Evolutionary conservation across 2,888 invertebrate species (phyloP), one percentile per base, ranked within the genome.

Genomic region (Alloscopus bannaensis): DNA sequence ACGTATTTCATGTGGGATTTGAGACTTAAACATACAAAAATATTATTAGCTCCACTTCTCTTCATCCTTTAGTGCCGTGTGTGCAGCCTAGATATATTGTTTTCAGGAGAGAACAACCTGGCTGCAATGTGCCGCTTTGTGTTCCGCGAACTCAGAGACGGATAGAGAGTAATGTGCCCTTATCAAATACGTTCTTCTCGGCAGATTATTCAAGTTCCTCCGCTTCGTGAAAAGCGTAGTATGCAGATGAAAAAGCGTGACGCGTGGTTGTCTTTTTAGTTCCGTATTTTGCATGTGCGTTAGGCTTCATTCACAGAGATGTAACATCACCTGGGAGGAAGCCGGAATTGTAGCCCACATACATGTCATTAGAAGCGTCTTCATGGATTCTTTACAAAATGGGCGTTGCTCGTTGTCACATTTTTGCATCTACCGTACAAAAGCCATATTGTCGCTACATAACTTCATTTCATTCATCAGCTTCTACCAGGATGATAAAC

Each of bases 301-400:
- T n/a, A n/a, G n/a, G n/a, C n/a, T n/a, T n/a, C n/a, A n/a, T n/a
- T n/a, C n/a, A n/a, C n/a, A n/a, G n/a, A n/a, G 50, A 13, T 52
- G 50, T n/a, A 60, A 70, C 16, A 59, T n/a, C 70, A 60, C 69
- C 69, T 69, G 69, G 57, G 69, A 50, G 55, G 55, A 57, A 59
- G 59, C 42, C 69, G 69, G 69, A 69, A 60, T 70, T 40, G 50
- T 50, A 60, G 36, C 70, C 70, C 50, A 60, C 60, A 70, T 70
- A 42, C 70, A 47, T 70, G 60, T 60, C 70, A 70, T 70, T 70
- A 60, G 18, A 45, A 4, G n/a, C n/a, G n/a, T 29, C 29, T 31
- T 50, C 29, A 66, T 50, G 20, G 47, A 28, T 29, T 20, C 65
- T 36, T 65, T 64, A 42, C 65, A 65, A 18, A 13, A 50, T 47